Evolutionary conservation across 2,888 invertebrate species (phyloP).

Genomic region (Calameuta filiformis): DNA sequence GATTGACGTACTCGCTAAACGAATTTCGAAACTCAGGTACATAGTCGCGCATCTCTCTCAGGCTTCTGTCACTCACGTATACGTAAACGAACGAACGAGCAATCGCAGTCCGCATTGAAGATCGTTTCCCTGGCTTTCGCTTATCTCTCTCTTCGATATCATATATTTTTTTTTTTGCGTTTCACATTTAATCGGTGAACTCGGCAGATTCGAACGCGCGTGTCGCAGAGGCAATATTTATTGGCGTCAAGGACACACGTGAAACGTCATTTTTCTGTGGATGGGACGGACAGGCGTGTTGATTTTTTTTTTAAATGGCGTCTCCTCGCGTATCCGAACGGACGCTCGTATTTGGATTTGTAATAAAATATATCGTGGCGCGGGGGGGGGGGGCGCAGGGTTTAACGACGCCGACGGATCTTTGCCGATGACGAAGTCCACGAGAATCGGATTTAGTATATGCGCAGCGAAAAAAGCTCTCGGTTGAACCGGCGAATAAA

Average conservation of each 20-base stretch:
- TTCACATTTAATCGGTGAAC: not conserved
- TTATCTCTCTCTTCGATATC: not conserved
- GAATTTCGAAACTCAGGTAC: not conserved
- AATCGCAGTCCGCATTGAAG: conserved; percentile 22
- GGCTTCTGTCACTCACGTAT: not conserved
- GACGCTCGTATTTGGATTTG: not conserved
- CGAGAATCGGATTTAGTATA: not conserved
- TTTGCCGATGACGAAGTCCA: not conserved
- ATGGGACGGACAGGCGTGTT: not conserved
- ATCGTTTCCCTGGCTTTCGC: not conserved
- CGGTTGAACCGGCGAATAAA: conserved; percentile 6
- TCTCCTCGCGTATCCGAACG: not conserved
- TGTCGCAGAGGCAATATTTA: not conserved
- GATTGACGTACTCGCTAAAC: conserved; percentile 6
- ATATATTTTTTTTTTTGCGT: not conserved
- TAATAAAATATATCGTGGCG: not conserved
- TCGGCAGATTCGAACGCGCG: not conserved
- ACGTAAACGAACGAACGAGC: conserved; percentile 12
- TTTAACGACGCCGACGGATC: not conserved
- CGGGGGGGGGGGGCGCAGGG: no score
- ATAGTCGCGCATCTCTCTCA: not conserved
- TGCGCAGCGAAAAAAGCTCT: not conserved
- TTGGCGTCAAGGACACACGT: not conserved
- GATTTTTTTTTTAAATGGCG: not conserved
- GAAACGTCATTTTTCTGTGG: not conserved